Base-by-base conservation (phyloP, 2,113 vertebrate genomes). In the Myrmophylax atrothorax region DNA sequence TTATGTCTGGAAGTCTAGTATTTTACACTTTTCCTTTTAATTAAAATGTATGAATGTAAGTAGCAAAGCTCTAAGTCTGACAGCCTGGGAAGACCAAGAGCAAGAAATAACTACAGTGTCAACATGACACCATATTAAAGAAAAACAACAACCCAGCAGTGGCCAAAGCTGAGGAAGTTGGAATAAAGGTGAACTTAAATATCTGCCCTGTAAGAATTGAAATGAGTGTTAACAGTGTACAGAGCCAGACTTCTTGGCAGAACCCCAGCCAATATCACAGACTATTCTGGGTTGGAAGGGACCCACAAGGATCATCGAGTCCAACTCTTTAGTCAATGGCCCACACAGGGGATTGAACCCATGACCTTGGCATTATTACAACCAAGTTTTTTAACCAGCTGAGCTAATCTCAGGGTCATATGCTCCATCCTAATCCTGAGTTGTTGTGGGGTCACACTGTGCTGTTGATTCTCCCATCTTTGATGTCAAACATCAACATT, bases 21-120 rank as follows among this genome's bases (percentile, higher is more conserved):
- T 96, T 94, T 94, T 89, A 50, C 69, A 72, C 56, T 97, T 95
- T 84, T 78, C 79, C 79, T 84, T 95, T 94, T 93, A 96, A 97
- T 96, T 97, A 93, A 96, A 97, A 91, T 88, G 23, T 93, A 75
- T 40, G 64, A 75, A 89, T 88, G 85, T 87, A 81, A 91, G 87
- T 72, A 93, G 70, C 12, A 78, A 80, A 94, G 59, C 44, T 96
- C 47, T 40, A 69, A 87, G 58, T 89, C 76, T 82, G 89, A 22
- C 33, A 38, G 18, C 59, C 40, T 87, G 69, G 60, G 77, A 59
- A 84, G 67, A 74, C 17, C 13, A 73, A 56, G 28, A 59, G 52
- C 25, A 73, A 56, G 68, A 91, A 88, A 37, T 56, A 83, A 76
- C 38, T 66, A 10, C 4, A 1, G 37, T 63, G 56, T 87, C 42